Conservation (phyloP, 2,113 vertebrate genomes). For the Strigops habroptila region DNA sequence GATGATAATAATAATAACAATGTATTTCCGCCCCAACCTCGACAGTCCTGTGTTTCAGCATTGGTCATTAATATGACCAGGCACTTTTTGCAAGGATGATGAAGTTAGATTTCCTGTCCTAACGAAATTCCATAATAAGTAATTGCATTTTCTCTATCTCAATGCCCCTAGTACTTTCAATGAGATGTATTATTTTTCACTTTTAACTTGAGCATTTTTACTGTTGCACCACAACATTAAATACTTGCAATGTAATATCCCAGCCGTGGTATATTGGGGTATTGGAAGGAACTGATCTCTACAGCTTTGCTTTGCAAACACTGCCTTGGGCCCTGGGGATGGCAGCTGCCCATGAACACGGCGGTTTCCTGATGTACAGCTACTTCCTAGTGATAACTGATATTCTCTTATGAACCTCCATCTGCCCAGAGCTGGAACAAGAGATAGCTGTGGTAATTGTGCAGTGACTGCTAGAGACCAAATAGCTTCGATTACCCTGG, state of each 20-base stretch:
- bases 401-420: neutral
- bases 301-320: neutral
- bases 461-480: neutral
- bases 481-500: neutral
- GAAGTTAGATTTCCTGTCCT: neutral
- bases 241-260: neutral
- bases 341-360: neutral
- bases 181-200: neutral
- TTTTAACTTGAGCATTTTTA: neutral
- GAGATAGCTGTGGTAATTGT: neutral
- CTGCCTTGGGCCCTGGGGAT: neutral
- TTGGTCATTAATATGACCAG: neutral
- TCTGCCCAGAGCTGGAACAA: neutral
- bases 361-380: fast-evolving
- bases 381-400: neutral
- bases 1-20: neutral
- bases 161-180: neutral
- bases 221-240: neutral
- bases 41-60: neutral
- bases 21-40: fast-evolving
- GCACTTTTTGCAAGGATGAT: neutral
- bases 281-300: neutral
- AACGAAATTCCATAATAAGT: neutral
- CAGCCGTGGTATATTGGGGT: fast-evolving
- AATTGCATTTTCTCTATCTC: neutral